phyloP scores from a whole-genome alignment of 2,888 invertebrate genomes.

The Balanococcus diminutus region DNA sequence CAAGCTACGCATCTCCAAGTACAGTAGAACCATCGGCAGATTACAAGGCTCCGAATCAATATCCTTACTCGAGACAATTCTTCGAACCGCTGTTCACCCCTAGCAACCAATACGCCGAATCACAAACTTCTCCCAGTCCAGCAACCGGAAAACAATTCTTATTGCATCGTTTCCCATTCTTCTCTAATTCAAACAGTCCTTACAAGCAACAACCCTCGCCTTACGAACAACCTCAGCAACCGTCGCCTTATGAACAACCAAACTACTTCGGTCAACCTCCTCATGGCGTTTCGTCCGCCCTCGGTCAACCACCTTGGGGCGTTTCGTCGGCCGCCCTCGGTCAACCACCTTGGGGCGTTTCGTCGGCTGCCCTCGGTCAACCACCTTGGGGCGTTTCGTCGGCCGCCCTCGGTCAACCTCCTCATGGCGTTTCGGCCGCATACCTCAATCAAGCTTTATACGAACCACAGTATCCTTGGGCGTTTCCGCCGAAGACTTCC shows the following conservation, averaged over 20 bases:
- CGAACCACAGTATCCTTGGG: conserved; percentile 7
- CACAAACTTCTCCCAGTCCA: background rate
- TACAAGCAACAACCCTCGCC: background rate
- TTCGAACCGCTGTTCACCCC: conserved; percentile 37
- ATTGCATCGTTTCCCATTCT: conserved; percentile 41
- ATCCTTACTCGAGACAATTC: conserved; percentile 45
- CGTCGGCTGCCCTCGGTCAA: background rate
- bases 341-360: conserved; percentile 18
- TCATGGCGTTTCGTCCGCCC: background rate
- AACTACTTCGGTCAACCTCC: background rate
- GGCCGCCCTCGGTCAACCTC: background rate
- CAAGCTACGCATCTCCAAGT: conserved; percentile 25
- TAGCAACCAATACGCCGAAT: conserved; percentile 34
- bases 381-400: background rate
- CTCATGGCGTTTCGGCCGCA: background rate
- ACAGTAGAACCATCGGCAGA: conserved; percentile 32
- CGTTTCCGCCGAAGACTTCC: background rate
- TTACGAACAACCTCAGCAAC: too few relatives aligned
- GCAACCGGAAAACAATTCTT: conserved; percentile 18
- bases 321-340: background rate
- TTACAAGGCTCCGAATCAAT: conserved; percentile 39
- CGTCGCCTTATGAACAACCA: conserved; percentile 17
- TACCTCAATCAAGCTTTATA: background rate
- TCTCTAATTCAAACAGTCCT: background rate
- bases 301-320: conserved; percentile 4